Base-by-base conservation (phyloP, 2,888 invertebrate species). In the Thecophora atra region DNA sequence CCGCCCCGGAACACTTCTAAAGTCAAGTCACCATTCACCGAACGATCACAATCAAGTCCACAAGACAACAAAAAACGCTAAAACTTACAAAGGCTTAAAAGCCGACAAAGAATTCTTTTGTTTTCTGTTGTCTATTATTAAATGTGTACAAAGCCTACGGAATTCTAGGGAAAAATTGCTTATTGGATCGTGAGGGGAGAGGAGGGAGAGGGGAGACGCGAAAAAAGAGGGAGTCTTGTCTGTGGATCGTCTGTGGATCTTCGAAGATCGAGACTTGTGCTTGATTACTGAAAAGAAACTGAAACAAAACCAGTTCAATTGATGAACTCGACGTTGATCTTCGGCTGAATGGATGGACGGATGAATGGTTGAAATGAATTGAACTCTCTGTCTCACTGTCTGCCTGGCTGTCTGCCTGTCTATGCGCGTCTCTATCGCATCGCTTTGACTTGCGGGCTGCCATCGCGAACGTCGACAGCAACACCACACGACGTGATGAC, bases 401-500 rank as follows among this genome's bases (percentile, higher is more conserved):
- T 44, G 13, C 21, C 42, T 7, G 24, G 3, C 19, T 24, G 15
- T 37, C 44, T 21, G 21, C 11, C 44, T 15, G 6, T 63, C 63
- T 24, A 37, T 28, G 37, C 30, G 24, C 19, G 19, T 30, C 17
- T 63, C n/a, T 21, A 28, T 17, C 26, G 58, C 26, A n/a, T 60
- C 60, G 26, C 60, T 60, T 63, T 44, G 28, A 58, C 58, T 58
- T 58, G 4, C 21, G 8, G 21, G 3, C 21, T 26, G 26, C 3
- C 58, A 17, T 37, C 8, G 56, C 44, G 28, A 28, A 28, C 26
- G 26, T 58, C 58, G 28, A 17, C 8, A 58, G 7, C 58, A 58
- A 58, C 26, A 58, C 24, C 26, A 58, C 21, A 28, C 58, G 24
- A 19, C 24, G 62, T 11, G 42, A 42, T 44, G 63, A 63, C 63